Evolutionary conservation across 1,140 invertebrate species (phyloP), one percentile per base, ranked within the genome.

Genomic region (Drosophila nannoptera): DNA sequence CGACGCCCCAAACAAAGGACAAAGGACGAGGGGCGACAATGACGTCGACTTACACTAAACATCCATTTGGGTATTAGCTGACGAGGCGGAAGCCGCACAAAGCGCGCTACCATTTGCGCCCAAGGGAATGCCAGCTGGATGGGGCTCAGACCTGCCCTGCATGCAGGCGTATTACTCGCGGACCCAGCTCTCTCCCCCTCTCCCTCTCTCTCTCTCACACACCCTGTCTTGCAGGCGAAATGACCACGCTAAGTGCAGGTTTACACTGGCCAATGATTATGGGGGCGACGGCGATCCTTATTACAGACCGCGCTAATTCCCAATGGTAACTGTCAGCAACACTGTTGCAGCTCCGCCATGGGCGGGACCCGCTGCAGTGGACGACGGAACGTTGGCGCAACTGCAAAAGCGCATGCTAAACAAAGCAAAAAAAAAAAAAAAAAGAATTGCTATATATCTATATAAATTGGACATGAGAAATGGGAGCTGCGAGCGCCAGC

Each of bases 211-310:
- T 22, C 22, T 2, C 14, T 8, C 46, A 22, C 22, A 22, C 22
- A 22, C 36, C 22, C 50, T 12, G n/a, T 50, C 29, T 32, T 72
- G 43, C 70, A 60, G 38, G 50, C 58, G 58, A 70, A 78, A 86
- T 86, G 81, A 86, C 77, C 81, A 81, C 77, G 71, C 74, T 86
- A 86, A 86, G 81, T 86, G 81, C 81, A 80, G 81, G 81, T 86
- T 86, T 86, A 86, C 81, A 86, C 77, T 86, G 81, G 77, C 81
- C 81, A 86, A 86, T 86, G 81, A 86, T 86, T 86, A 83, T 86
- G 65, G 73, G 71, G 77, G 77, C 58, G 73, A 70, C 66, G 76
- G 56, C 76, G 81, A 86, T 86, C 81, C 77, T 86, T 86, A 86
- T 86, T 86, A 86, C 73, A 86, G 71, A 86, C 81, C 77, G 65